phyloP scores from a whole-genome alignment of 2,113 vertebrate genomes.

The Sebastes fasciatus region DNA sequence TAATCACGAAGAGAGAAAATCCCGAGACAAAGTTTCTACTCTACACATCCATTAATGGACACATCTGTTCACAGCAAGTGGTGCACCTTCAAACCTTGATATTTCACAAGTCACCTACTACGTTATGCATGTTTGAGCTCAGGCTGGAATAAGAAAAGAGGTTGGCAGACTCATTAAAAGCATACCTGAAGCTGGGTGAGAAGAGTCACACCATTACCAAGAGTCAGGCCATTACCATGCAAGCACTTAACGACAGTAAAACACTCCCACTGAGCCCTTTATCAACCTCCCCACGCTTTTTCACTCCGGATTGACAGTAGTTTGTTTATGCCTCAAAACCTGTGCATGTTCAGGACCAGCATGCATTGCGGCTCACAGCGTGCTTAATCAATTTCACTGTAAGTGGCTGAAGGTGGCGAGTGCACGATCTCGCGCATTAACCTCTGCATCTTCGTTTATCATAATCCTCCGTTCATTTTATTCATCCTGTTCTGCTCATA shows the following conservation, averaged over 20 bases:
- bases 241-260: conserved; percentile 43
- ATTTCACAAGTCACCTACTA: conserved; percentile 20
- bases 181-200: conserved; percentile 56
- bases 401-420: background rate
- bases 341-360: conserved; percentile 4
- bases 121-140: conserved; percentile 4
- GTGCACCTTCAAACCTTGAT: conserved; percentile 18
- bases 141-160: conserved; percentile 29
- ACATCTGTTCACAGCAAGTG: background rate
- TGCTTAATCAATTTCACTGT: conserved; percentile 17
- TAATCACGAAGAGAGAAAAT: conserved; percentile 23
- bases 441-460: conserved; percentile 40
- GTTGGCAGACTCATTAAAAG: conserved; percentile 66
- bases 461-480: conserved; percentile 28
- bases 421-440: conserved; percentile 4
- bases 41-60: background rate
- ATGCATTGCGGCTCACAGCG: conserved; percentile 21
- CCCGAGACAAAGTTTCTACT: background rate
- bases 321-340: conserved; percentile 33
- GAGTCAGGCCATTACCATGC: conserved; percentile 50
- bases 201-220: conserved; percentile 41
- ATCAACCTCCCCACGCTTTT: conserved; percentile 22
- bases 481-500: conserved; percentile 37
- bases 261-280: conserved; percentile 35
- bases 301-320: conserved; percentile 6